Base-by-base conservation (phyloP, 2,888 invertebrate species). In the Escarpia spicata region DNA sequence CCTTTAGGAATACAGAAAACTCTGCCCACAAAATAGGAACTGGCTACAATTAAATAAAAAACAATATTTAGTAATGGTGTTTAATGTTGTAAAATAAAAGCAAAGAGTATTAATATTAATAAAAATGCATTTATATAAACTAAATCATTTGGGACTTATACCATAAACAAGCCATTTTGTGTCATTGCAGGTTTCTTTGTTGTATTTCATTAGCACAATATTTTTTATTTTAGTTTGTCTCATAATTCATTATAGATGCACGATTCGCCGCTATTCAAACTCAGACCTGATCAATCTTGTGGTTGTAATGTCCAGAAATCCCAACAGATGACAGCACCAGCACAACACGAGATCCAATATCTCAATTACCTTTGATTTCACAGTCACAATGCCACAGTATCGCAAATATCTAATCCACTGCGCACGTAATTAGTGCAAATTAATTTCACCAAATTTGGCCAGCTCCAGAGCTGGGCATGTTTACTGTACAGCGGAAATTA, bases 281-380 rank as follows among this genome's bases (percentile, higher is more conserved):
- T 75, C 75, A 75, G 19, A 19, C 75, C n/a, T 75, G 26, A n/a
- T 75, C 19, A 75, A 75, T 26, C 26, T 75, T 75, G 75, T 1
- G 19, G 75, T 26, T 75, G 75, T 75, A 75, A 75, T 75, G 26
- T 75, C 75, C n/a, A n/a, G n/a, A 75, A 75, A 19, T 6, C 6
- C 75, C 75, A 75, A 75, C 26, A 75, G 75, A 75, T 75, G 75
- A 26, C 75, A 26, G 75, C n/a, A 75, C 75, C 26, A 75, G 3
- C n/a, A 15, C 26, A 26, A 26, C 75, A 75, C n/a, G 75, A 75
- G n/a, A 75, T 75, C 75, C 75, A 75, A 75, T 75, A 75, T 75
- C n/a, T 75, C 75, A 75, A 75, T 75, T 75, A 75, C 75, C 75
- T 75, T 26, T 75, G 75, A 75, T 75, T 75, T 75, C 75, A 26